These are phyloP conservation scores for Macrotis lagotis DNA, from an alignment of 2,113 vertebrate genomes.

Conservation along the genomic window DNA sequence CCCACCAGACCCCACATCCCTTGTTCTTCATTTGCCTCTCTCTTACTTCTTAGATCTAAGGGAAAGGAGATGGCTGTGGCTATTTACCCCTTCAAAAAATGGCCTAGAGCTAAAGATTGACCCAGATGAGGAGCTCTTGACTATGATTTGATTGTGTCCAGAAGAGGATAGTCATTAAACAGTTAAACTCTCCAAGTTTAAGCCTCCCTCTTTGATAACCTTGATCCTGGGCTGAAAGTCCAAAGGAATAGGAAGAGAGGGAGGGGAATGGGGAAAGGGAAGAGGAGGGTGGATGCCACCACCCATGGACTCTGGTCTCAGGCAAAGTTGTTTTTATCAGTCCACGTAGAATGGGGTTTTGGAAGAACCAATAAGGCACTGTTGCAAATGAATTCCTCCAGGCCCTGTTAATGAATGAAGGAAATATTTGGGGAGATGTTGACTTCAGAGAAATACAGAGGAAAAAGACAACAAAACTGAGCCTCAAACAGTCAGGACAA, in stretches of 20 bases:
- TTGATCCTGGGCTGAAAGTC: slow-evolving; percentile 72
- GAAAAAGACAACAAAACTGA: neutral
- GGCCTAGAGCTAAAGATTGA: neutral
- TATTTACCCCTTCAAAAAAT: neutral
- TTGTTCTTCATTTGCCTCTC: neutral
- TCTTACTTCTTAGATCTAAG: neutral
- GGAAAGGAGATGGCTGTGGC: neutral
- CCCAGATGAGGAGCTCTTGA: neutral
- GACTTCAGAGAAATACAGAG: neutral
- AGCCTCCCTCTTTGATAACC: slow-evolving; percentile 49
- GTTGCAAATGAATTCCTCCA: neutral
- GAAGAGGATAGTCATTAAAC: neutral
- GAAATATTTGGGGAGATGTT: neutral
- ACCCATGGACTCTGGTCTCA: slow-evolving; percentile 70
- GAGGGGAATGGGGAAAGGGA: neutral
- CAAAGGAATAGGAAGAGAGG: neutral
- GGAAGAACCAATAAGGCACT: neutral
- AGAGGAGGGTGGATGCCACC: neutral
- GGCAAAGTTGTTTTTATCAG: neutral
- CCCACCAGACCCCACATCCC: neutral
- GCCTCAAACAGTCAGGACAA: accelerated
- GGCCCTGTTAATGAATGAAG: neutral
- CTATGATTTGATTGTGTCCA: neutral
- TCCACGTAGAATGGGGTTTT: neutral
- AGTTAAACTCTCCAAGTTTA: neutral